Evolutionary conservation across 1,140 invertebrate species (phyloP).

Genomic region (Drosophila takahashii): DNA sequence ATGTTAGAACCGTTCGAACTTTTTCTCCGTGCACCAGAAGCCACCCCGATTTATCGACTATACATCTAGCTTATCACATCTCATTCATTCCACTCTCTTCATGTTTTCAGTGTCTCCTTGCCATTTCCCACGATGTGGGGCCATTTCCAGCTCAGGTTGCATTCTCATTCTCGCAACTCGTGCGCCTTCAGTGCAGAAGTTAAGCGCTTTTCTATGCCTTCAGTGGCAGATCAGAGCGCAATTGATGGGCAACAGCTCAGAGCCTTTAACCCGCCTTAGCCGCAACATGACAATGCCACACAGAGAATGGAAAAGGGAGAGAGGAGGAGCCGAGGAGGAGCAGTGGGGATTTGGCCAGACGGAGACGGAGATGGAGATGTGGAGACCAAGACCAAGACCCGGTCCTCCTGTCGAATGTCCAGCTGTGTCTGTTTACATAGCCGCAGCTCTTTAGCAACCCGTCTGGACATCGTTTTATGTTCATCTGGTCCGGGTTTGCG

Average conservation of each 20-base stretch:
- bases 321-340: not conserved
- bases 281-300: conserved; percentile 46
- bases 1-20: not conserved
- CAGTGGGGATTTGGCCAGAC: conserved; percentile 5
- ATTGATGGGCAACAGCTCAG: conserved; percentile 46
- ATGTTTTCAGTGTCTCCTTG: conserved; percentile 6
- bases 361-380: conserved; percentile 8
- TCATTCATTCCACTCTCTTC: conserved; percentile 13
- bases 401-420: conserved; percentile 43
- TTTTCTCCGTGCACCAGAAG: conserved; percentile 9
- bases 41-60: conserved; percentile 29
- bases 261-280: conserved; percentile 48
- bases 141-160: conserved; percentile 24
- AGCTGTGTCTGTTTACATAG: conserved; percentile 69
- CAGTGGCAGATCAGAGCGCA: conserved; percentile 51
- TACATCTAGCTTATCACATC: conserved; percentile 40
- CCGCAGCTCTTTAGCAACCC: conserved; percentile 61
- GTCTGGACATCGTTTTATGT: conserved; percentile 53
- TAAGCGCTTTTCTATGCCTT: conserved; percentile 56
- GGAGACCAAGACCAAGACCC: not conserved
- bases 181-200: conserved; percentile 15
- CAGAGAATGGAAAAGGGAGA: conserved; percentile 4
- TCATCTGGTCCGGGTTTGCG: conserved; percentile 34
- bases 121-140: conserved; percentile 37
- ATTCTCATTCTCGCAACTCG: conserved; percentile 21